phyloP scores from a whole-genome alignment of 2,113 vertebrate genomes.

The Perca flavescens region DNA sequence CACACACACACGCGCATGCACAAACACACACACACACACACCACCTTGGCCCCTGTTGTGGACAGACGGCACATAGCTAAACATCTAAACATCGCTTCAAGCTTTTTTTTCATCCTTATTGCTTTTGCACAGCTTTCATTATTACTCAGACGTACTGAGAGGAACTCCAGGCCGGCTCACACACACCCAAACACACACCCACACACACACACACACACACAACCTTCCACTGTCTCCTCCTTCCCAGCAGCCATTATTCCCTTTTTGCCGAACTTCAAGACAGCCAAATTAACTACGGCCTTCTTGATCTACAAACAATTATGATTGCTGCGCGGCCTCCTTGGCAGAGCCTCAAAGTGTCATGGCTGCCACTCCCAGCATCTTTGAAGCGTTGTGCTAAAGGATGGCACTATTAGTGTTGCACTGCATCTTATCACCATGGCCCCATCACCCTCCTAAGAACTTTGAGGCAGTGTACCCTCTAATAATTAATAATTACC shows the following conservation, averaged over 20 bases:
- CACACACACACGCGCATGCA: slow-evolving; percentile 39
- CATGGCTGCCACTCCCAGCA: slow-evolving; percentile 71
- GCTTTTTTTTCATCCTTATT: slow-evolving; percentile 43
- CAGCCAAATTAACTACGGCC: slow-evolving; percentile 77
- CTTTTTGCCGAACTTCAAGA: slow-evolving; percentile 72
- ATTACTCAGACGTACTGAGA: slow-evolving; percentile 39
- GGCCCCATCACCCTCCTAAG: slow-evolving; percentile 66
- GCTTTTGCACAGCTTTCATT: slow-evolving; percentile 44
- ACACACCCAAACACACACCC: slow-evolving; percentile 11
- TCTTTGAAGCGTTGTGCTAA: slow-evolving; percentile 68
- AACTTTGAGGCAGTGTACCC: slow-evolving; percentile 54
- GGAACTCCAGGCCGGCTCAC: neutral
- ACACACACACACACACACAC: slow-evolving; percentile 2
- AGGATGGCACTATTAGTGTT: slow-evolving; percentile 70
- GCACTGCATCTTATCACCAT: slow-evolving; percentile 65
- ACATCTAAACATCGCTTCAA: slow-evolving; percentile 44
- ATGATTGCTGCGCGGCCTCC: slow-evolving; percentile 67
- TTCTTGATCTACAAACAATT: slow-evolving; percentile 82
- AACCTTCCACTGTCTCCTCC: slow-evolving; percentile 47
- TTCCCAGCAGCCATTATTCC: slow-evolving; percentile 63
- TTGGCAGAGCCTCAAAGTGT: slow-evolving; percentile 71
- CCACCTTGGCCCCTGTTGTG: slow-evolving; percentile 39
- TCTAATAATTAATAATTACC: slow-evolving; percentile 76
- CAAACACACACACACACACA: slow-evolving; percentile 23
- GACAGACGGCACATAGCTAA: slow-evolving; percentile 49